Evolutionary conservation across 1,140 invertebrate genomes (phyloP), one percentile per base, ranked within the genome.

Genomic region (Drosophila mayri): DNA sequence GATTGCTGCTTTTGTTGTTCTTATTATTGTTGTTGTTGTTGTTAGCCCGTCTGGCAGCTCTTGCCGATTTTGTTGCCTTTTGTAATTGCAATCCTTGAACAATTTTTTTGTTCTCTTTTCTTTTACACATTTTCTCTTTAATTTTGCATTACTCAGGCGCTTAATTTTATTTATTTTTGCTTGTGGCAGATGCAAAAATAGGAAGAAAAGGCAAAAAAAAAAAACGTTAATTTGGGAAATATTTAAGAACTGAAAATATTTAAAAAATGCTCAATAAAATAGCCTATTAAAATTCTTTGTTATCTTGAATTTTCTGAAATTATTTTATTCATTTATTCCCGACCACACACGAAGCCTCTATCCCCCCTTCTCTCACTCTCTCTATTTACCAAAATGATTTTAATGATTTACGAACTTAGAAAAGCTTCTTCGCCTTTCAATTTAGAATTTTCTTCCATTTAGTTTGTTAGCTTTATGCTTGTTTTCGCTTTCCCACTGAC

Each of bases 61-160:
- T 65, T 16, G 57, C 57, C 38, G 62, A 66, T 44, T 62, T 65
- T 76, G 61, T 64, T 75, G 50, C 50, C 67, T 88, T 59, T 80
- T 87, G 84, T 87, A 80, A 81, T 84, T 88, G 67, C 84, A 88
- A 84, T 87, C 83, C 84, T 87, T 87, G 83, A 87, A 79, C 65
- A 79, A 59, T 57, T 47, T 73, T 73, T 70, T 62, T 66, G 43
- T 46, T 44, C 52, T 64, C 76, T 65, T 80, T 66, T 76, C 38
- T 18, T 44, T 62, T 41, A 4, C 47, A 28, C 22, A 44, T 71
- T 76, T 50, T 32, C 32, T 58, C 40, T 37, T 66, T 54, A 43
- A 37, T 38, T 38, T 57, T 72, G 50, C 41, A 59, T 72, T 72
- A 72, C 67, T 71, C 67, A 72, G 35, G 14, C 58, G 37, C 52